A percentile compares a stretch with the other conserved stretches of the same genome.
Conservation (phyloP, 2,888 invertebrate species). For the Alitta virens region DNA sequence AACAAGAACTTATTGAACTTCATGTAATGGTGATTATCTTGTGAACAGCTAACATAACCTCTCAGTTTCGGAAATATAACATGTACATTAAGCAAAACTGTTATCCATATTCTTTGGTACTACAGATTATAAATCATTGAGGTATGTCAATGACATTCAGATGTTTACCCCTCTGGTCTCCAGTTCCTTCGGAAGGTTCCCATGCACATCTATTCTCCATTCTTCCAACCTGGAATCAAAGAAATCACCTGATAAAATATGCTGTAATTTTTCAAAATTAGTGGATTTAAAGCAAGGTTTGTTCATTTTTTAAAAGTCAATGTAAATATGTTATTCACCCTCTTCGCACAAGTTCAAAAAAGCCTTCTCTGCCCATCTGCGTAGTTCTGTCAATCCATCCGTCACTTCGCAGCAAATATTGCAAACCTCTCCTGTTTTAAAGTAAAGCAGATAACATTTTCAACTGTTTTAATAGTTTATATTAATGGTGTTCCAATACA, state of each 20-base stretch:
- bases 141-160: too few species aligned
- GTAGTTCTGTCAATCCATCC: slow-evolving; percentile 60
- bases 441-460: neutral
- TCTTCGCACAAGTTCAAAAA: slow-evolving; percentile 57
- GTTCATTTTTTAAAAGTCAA: neutral
- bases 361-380: slow-evolving; percentile 56
- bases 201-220: slow-evolving; percentile 53
- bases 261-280: too few species aligned
- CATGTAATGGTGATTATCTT: too few species aligned
- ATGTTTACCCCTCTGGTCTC: slow-evolving; percentile 47
- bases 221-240: slow-evolving; percentile 34
- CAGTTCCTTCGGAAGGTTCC: slow-evolving; percentile 55
- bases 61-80: too few species aligned
- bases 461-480: too few species aligned
- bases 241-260: neutral
- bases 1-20: too few species aligned
- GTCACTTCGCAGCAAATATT: slow-evolving; percentile 54
- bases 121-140: too few species aligned
- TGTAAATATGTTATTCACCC: slow-evolving; percentile 38
- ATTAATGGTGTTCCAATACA: too few species aligned
- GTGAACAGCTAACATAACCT: too few species aligned
- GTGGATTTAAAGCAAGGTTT: neutral
- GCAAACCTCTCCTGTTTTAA: slow-evolving; percentile 54
- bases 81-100: too few species aligned
- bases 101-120: too few species aligned